Base-by-base conservation (phyloP, 2,888 invertebrate genomes). In the Drosophila mayaguana region DNA sequence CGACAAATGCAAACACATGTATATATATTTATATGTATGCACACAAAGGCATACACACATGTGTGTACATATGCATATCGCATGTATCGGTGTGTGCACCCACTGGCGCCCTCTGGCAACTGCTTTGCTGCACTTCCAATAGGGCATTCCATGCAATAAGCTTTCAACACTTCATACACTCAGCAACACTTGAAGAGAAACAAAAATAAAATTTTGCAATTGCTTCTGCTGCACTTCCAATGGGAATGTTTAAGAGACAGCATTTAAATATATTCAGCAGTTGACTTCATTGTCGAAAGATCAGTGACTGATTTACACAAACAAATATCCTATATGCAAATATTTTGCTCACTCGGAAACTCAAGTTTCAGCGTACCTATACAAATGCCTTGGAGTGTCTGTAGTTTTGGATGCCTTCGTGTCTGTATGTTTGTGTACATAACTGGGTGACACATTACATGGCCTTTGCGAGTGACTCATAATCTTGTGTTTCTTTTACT, bases 401-500 rank as follows among this genome's bases (percentile, higher is more conserved):
- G 25, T 32, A 36, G 42, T 25, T 50, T 20, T 14, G 40, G 57
- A 59, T 71, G 63, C 77, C 63, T 56, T 46, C 20, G n/a, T 38
- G 67, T 61, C 62, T 72, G 38, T 51, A 32, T 54, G 48, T 55
- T 32, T 61, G 57, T 63, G 38, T 57, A 55, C 50, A 22, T 72
- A 65, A 67, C 64, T 83, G 79, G 69, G 59, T 67, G 80, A 74
- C 68, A 79, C 73, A 72, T 71, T 70, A 79, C 85, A 68, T 55
- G 61, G 50, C 12, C 32, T 50, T 50, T 42, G 50, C 46, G 53
- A 80, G 53, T 83, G 88, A 83, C 42, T 64, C 60, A 22, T 42
- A 38, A 46, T 54, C 48, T 43, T 28, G 14, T 54, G 20, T 51
- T 54, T 36, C 22, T 38, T n/a, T 25, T 14, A 36, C 32, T 14